Conservation (phyloP, 2,888 invertebrate genomes). For the Mesoligia furuncula region DNA sequence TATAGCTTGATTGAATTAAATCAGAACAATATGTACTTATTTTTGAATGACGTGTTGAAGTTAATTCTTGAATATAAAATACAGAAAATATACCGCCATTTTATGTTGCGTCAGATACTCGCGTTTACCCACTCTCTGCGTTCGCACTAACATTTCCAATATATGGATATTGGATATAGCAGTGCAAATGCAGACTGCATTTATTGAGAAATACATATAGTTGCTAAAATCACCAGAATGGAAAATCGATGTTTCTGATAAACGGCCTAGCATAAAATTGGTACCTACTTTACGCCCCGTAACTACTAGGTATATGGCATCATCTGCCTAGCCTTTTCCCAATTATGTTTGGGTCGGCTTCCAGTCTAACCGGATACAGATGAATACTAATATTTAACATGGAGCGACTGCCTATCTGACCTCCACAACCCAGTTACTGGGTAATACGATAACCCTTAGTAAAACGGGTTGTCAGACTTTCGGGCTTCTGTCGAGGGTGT, state of each 20-base stretch:
- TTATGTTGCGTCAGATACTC: background rate
- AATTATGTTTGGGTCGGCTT: too few relatives aligned
- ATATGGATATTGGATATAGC: constrained; percentile 31
- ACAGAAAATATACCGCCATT: background rate
- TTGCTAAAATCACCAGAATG: background rate
- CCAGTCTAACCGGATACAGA: too few relatives aligned
- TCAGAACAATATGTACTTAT: constrained; percentile 1
- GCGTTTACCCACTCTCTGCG: background rate
- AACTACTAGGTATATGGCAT: background rate
- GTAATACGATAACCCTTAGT: background rate
- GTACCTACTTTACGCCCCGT: background rate
- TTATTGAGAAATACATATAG: background rate
- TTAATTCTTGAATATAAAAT: constrained; percentile 21
- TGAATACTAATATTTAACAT: too few relatives aligned
- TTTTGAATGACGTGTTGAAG: constrained; percentile 42
- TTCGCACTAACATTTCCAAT: constrained; percentile 5
- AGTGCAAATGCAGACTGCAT: constrained; percentile 7
- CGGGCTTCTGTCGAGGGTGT: too few relatives aligned
- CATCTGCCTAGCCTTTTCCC: too few relatives aligned
- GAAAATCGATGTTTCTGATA: constrained; percentile 6
- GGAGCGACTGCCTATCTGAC: too few relatives aligned
- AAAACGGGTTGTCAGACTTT: background rate
- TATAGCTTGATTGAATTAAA: constrained; percentile 14
- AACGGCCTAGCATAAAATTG: background rate
- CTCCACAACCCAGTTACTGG: too few relatives aligned